Conservation (phyloP, 2,888 invertebrate species). For the Ypsolopha sequella region DNA sequence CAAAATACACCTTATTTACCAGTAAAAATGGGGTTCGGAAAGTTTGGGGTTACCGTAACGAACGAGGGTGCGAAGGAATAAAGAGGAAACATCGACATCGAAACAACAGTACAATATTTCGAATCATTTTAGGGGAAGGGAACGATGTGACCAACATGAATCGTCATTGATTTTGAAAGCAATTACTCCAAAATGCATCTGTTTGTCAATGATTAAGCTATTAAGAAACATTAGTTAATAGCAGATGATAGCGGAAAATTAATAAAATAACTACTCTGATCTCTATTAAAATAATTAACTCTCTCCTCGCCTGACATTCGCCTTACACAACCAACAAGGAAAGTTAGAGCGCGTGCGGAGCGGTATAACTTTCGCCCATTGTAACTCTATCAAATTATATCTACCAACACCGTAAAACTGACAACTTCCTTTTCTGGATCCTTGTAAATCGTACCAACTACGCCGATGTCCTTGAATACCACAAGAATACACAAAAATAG, state of each 20-base stretch:
- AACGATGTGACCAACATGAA: slow-evolving; percentile 12
- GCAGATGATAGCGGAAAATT: background rate
- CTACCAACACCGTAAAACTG: too few species aligned
- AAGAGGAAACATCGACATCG: slow-evolving; percentile 48
- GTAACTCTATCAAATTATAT: slow-evolving; percentile 21
- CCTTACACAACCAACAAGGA: slow-evolving; percentile 64
- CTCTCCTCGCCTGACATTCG: slow-evolving; percentile 56
- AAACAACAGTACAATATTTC: slow-evolving; percentile 33
- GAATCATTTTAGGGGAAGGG: slow-evolving; percentile 26
- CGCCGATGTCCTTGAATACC: slow-evolving; percentile 1
- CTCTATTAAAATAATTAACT: slow-evolving; percentile 52
- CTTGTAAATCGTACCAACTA: background rate
- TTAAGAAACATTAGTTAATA: background rate
- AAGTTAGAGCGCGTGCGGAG: slow-evolving; percentile 61
- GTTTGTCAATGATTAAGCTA: background rate
- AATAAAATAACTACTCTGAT: slow-evolving; percentile 29
- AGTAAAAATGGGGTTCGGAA: slow-evolving; percentile 32
- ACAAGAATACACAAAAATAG: slow-evolving; percentile 48
- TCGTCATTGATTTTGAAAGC: slow-evolving; percentile 7
- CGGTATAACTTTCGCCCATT: slow-evolving; percentile 63
- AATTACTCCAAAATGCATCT: background rate
- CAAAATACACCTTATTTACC: slow-evolving; percentile 20
- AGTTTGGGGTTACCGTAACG: slow-evolving; percentile 45
- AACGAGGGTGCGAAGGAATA: slow-evolving; percentile 54
- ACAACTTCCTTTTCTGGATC: background rate